Base-by-base conservation (phyloP, 2,797 vertebrate genomes). In the Tragopan temminckii region DNA sequence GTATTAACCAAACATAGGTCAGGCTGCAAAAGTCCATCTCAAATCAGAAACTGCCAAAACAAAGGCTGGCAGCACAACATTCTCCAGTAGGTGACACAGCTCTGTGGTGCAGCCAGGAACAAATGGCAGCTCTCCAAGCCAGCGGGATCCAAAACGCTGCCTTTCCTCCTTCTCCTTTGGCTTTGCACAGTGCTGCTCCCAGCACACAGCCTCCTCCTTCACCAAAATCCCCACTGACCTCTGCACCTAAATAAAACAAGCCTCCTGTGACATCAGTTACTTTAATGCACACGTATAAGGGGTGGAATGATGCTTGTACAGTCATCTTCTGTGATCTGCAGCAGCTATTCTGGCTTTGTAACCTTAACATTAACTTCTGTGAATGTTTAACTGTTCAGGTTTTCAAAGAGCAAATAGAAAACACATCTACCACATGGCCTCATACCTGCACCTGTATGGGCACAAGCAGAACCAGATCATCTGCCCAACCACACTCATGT, bases 311-410 rank as follows among this genome's bases (percentile, higher is more conserved):
- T 12, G 59, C 36, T 21, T 76, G 43, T 57, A 61, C 17, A 70
- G 64, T 18, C 63, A 64, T 0, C 17, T 8, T 50, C 53, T 0
- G 0, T 31, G 21, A 50, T 85, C 72, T 40, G 53, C 45, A 78
- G 36, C 33, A 45, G n/a, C 85, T 96, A 89, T 20, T 62, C 72
- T 75, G 61, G 53, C 50, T 94, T 83, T 68, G 61, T 85, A 87
- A 92, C 81, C 89, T 80, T 62, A 80, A 46, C 0, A 0, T 85
- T 90, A 90, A 90, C 48, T 75, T 89, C 66, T 85, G 72, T 85
- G 58, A 93, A 90, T 89, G 57, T 87, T 90, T 94, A 95, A 95
- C 87, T 62, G 66, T 24, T 5, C 20, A 12, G 57, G 50, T 18
- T 94, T 89, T 77, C 38, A 62, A 24, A 85, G 75, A 90, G 35